A percentile compares a stretch with the other conserved stretches of the same genome.
Evolutionary conservation across 2,797 vertebrate genomes (phyloP).

Genomic region (Sebastes trivittatus): DNA sequence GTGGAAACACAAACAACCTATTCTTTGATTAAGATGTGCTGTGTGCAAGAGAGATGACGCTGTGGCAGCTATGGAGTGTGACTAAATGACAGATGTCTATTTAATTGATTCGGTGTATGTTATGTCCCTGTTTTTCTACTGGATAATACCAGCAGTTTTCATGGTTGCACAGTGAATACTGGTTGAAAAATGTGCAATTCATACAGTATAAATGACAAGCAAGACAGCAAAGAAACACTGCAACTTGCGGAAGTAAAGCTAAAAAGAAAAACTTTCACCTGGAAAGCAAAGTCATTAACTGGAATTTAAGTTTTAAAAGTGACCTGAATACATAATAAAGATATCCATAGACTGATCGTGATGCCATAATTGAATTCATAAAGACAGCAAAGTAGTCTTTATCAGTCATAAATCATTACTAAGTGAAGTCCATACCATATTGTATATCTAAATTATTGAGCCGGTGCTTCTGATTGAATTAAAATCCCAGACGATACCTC

Average conservation of each 20-base stretch:
- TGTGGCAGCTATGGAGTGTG: neutral
- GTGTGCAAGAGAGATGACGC: neutral
- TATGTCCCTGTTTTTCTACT: neutral
- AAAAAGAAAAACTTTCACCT: neutral
- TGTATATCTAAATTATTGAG: neutral
- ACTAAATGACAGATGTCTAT: conserved; percentile 13
- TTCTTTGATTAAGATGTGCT: conserved; percentile 41
- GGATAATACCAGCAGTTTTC: neutral
- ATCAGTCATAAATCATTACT: neutral
- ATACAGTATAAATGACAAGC: neutral
- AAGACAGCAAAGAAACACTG: neutral
- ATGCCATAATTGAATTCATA: neutral
- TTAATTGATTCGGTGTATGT: neutral
- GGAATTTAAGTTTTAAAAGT: neutral
- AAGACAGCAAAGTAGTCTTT: neutral
- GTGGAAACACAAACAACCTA: conserved; percentile 18
- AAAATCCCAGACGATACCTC: neutral
- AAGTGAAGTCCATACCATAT: neutral
- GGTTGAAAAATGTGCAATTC: neutral
- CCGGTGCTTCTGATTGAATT: neutral
- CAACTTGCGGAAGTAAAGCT: neutral
- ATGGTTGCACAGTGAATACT: neutral
- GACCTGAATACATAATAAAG: neutral
- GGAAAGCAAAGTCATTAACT: neutral
- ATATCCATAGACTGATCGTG: neutral